Evolutionary conservation across 1,140 invertebrate species (phyloP).

Genomic region (Drosophila prosaltans): DNA sequence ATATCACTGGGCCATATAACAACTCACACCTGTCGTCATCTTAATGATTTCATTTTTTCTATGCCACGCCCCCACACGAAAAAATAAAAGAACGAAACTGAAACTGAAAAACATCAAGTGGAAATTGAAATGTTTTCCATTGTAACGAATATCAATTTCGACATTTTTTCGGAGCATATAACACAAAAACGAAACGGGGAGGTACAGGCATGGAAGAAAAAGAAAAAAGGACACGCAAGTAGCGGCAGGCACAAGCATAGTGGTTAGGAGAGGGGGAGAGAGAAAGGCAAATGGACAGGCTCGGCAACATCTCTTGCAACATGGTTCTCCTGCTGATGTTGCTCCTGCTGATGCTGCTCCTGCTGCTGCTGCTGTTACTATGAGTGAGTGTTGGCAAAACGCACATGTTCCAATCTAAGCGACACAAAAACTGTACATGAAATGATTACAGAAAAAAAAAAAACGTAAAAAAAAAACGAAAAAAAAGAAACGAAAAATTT

Average conservation of each 20-base stretch:
- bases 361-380: conserved; percentile 27
- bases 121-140: conserved; percentile 77
- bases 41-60: conserved; percentile 20
- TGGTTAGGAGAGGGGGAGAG: background rate
- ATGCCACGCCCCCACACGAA: conserved; percentile 20
- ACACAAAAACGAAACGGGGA: conserved; percentile 2
- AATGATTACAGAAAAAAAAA: conserved; percentile 62
- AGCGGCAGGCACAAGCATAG: conserved; percentile 44
- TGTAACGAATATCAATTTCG: conserved; percentile 77
- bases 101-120: conserved; percentile 57
- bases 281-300: conserved; percentile 26
- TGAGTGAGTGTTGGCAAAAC: conserved; percentile 65
- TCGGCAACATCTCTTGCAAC: conserved; percentile 26
- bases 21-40: conserved; percentile 63
- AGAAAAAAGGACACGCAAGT: conserved; percentile 34
- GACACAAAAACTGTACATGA: conserved; percentile 78
- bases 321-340: conserved; percentile 34
- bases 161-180: conserved; percentile 50
- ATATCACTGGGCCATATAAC: conserved; percentile 35
- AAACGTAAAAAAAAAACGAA: conserved; percentile 17
- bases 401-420: conserved; percentile 80
- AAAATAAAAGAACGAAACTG: background rate
- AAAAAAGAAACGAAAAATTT: conserved; percentile 68
- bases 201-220: background rate
- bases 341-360: conserved; percentile 28